phyloP scores from a whole-genome alignment of 2,888 invertebrate species.

The Leptinotarsa haldemani region DNA sequence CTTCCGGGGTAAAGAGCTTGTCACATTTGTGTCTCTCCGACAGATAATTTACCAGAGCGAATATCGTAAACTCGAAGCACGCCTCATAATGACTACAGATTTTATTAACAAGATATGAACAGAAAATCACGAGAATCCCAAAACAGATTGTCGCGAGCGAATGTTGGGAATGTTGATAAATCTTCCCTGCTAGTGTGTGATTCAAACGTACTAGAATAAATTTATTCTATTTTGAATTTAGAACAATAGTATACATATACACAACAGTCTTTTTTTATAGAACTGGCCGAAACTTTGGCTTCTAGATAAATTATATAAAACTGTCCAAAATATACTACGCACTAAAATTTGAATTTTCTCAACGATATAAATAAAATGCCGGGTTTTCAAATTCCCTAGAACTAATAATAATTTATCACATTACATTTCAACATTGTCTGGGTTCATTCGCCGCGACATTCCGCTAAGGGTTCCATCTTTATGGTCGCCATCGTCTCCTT shows the following conservation, averaged over 20 bases:
- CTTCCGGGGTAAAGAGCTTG: constrained; percentile 6
- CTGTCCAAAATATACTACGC: constrained; percentile 63
- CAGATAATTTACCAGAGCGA: constrained; percentile 44
- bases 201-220: constrained; percentile 58
- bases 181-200: constrained; percentile 56
- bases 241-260: constrained; percentile 72
- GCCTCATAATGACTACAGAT: constrained; percentile 21
- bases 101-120: constrained; percentile 40
- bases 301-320: constrained; percentile 64
- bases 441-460: constrained; percentile 74
- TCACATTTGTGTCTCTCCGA: constrained; percentile 16
- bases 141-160: constrained; percentile 62
- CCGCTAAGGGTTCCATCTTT: constrained; percentile 78
- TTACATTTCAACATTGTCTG: constrained; percentile 66
- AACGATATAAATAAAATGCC: constrained; percentile 48
- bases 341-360: constrained; percentile 60
- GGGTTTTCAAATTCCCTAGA: constrained; percentile 45
- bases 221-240: constrained; percentile 65
- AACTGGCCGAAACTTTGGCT: constrained; percentile 74
- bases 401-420: constrained; percentile 65
- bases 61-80: constrained; percentile 41
- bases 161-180: constrained; percentile 59
- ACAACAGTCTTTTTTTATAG: constrained; percentile 74
- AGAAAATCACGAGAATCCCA: constrained; percentile 42
- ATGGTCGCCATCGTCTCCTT: constrained; percentile 73